These are phyloP conservation scores for Atrichornis clamosus DNA, from an alignment of 2,113 vertebrate species.

Conservation along the genomic window DNA sequence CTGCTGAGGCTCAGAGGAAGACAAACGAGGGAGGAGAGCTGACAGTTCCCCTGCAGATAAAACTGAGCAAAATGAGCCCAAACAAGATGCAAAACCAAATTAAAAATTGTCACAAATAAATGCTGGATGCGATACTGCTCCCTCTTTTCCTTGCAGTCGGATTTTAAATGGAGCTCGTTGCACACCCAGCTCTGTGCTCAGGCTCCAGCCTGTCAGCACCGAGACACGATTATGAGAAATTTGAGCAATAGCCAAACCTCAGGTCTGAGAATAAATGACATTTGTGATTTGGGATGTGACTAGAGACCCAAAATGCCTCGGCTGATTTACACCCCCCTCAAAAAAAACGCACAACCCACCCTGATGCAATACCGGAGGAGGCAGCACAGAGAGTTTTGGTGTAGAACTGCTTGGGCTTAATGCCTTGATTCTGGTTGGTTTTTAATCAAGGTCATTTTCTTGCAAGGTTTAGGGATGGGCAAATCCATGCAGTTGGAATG, in stretches of 20 bases:
- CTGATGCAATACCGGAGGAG: not conserved
- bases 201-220: not conserved
- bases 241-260: not conserved
- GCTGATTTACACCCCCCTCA: not conserved
- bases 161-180: not conserved
- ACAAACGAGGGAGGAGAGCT: not conserved
- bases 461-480: not conserved
- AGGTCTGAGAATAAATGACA: not conserved
- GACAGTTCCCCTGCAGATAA: not conserved
- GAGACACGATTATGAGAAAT: not conserved
- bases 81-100: not conserved
- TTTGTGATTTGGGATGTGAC: not conserved
- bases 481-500: not conserved
- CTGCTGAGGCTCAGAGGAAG: not conserved
- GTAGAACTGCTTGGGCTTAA: not conserved
- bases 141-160: not conserved
- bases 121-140: not conserved
- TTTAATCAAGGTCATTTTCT: not conserved
- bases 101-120: not conserved
- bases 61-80: not conserved
- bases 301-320: not conserved
- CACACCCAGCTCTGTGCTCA: not conserved
- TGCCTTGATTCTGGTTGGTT: not conserved
- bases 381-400: not conserved
- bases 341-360: no score